A percentile compares a stretch with the other conserved stretches of the same genome.
These are phyloP conservation scores for Centruroides vittatus DNA, from an alignment of 1,140 invertebrate genomes.

Conservation along the genomic window DNA sequence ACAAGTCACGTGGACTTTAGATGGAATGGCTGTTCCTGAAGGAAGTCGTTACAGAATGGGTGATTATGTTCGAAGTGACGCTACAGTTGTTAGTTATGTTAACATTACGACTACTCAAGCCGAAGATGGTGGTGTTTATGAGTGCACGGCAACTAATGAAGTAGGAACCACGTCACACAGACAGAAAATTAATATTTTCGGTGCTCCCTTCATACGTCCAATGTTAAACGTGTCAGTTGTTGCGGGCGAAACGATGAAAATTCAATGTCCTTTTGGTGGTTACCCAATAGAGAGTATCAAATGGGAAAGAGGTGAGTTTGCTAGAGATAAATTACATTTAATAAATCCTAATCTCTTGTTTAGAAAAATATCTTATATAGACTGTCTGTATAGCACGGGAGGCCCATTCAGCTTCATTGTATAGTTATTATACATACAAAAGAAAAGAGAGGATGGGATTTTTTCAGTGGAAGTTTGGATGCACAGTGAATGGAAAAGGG, in stretches of 20 bases:
- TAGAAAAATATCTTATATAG: too few relatives aligned
- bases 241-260: constrained; percentile 28
- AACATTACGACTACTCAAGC: constrained; percentile 28
- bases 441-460: too few relatives aligned
- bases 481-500: too few relatives aligned
- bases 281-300: constrained; percentile 26
- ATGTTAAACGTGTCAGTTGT: constrained; percentile 33
- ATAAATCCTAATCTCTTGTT: too few relatives aligned
- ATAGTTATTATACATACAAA: too few relatives aligned
- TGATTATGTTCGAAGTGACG: constrained; percentile 15
- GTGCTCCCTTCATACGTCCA: constrained; percentile 29
- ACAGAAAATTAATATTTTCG: constrained; percentile 20
- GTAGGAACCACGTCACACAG: constrained; percentile 25
- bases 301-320: constrained; percentile 34
- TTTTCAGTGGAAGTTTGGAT: too few relatives aligned
- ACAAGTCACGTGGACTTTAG: constrained; percentile 33
- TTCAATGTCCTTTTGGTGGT: constrained; percentile 25
- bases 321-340: too few relatives aligned
- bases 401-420: too few relatives aligned
- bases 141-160: constrained; percentile 27
- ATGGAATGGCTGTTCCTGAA: constrained; percentile 27
- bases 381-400: too few relatives aligned
- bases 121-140: constrained; percentile 30
- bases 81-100: constrained; percentile 28
- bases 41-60: constrained; percentile 21